Evolutionary conservation across 2,797 vertebrate genomes (phyloP).

Genomic region (Prunella strophiata): DNA sequence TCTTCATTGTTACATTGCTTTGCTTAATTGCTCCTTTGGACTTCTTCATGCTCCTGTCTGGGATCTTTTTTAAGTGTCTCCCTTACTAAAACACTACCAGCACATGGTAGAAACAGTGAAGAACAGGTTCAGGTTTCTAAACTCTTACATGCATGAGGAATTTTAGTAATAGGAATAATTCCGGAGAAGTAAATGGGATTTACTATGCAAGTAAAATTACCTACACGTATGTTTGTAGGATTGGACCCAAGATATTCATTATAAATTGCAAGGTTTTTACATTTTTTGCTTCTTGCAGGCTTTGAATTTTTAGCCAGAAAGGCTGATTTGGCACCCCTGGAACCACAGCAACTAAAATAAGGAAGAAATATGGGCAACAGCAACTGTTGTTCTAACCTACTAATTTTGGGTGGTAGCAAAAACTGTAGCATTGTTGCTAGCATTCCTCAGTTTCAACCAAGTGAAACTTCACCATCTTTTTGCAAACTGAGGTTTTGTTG

Average conservation of each 20-base stretch:
- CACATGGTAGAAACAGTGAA: conserved; percentile 29
- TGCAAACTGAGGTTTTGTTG: not conserved
- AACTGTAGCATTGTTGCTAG: not conserved
- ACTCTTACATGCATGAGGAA: not conserved
- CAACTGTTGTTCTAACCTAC: not conserved
- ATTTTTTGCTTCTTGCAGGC: not conserved
- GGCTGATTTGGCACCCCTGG: not conserved
- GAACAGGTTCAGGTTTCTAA: not conserved
- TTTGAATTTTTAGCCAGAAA: not conserved
- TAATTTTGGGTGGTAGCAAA: not conserved
- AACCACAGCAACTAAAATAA: not conserved
- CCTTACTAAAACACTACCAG: conserved; percentile 30
- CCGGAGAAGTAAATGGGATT: not conserved
- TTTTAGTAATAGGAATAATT: not conserved
- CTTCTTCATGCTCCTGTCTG: not conserved
- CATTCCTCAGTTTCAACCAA: not conserved
- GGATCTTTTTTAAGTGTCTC: conserved; percentile 23
- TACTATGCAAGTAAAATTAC: not conserved
- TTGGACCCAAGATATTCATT: not conserved
- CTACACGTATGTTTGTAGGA: not conserved
- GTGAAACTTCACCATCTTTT: not conserved
- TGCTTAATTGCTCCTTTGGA: conserved; percentile 47
- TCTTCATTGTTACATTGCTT: conserved; percentile 38
- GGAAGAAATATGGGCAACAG: not conserved
- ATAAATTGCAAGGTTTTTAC: not conserved